Percentiles rank a stretch among this genome's conserved stretches.
These are phyloP conservation scores for Cheilosia pagana DNA, from an alignment of 2,888 invertebrate species.

Conservation along the genomic window DNA sequence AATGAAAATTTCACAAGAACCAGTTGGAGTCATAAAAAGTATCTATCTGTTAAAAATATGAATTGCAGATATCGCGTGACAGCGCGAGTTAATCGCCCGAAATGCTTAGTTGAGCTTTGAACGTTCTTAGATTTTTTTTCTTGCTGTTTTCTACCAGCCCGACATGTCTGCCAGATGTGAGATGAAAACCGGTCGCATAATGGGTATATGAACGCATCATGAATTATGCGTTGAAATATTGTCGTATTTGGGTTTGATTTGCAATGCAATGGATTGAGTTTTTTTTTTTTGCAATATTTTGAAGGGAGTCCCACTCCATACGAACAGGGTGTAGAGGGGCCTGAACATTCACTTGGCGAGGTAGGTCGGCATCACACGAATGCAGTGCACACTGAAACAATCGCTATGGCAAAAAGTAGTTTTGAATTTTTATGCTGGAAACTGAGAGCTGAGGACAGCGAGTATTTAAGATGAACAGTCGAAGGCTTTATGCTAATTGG, in stretches of 20 bases:
- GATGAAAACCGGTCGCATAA: slow-evolving; percentile 24
- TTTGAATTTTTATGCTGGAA: too few species aligned
- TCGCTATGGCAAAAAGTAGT: too few species aligned
- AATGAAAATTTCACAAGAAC: slow-evolving; percentile 37
- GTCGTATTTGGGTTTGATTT: slow-evolving; percentile 17
- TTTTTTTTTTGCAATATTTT: not conserved
- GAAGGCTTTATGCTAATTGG: too few species aligned
- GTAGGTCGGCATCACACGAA: too few species aligned
- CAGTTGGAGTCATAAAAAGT: not conserved
- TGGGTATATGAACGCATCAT: not conserved
- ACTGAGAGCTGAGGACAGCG: too few species aligned
- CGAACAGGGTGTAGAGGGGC: not conserved
- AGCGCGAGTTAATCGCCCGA: slow-evolving; percentile 20
- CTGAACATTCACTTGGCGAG: not conserved
- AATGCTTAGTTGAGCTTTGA: slow-evolving; percentile 1
- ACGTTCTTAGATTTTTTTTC: slow-evolving; percentile 35
- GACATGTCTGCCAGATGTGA: slow-evolving; percentile 10
- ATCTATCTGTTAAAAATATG: slow-evolving; percentile 16
- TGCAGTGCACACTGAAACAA: too few species aligned
- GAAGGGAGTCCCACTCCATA: slow-evolving; percentile 14
- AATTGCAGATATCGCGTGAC: slow-evolving; percentile 45
- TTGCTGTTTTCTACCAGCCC: not conserved
- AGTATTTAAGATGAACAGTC: too few species aligned
- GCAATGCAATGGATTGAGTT: not conserved
- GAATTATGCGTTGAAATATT: slow-evolving; percentile 14